Percentiles rank a stretch among this genome's conserved stretches.
Conservation (phyloP, 2,113 vertebrate species). For the Pseudopodoces humilis region DNA sequence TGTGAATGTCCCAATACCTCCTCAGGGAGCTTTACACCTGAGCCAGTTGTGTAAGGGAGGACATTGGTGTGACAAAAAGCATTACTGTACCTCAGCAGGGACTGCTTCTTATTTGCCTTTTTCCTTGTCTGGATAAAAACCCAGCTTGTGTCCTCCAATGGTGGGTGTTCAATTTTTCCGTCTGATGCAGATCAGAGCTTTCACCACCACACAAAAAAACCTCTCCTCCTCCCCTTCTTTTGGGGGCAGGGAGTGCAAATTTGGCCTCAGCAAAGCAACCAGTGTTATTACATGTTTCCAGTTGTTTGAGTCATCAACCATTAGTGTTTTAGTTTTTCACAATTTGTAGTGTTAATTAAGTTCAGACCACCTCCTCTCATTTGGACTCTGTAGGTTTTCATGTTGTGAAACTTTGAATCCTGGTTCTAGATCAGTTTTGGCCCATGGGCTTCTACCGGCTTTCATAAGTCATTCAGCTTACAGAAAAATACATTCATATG, state of each 20-base stretch:
- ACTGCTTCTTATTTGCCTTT: background rate
- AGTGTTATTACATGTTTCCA: background rate
- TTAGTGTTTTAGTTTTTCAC: background rate
- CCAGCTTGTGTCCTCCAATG: background rate
- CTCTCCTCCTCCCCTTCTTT: background rate
- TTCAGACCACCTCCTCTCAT: background rate
- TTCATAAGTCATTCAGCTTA: background rate
- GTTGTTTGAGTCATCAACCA: background rate
- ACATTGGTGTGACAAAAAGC: background rate
- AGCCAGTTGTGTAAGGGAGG: background rate
- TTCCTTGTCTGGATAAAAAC: background rate
- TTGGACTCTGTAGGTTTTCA: background rate
- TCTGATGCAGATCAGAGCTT: background rate
- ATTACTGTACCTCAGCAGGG: accelerated
- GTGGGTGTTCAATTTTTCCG: background rate
- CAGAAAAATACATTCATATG: background rate
- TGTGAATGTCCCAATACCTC: background rate
- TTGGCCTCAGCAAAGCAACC: background rate
- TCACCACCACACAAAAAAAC: background rate
- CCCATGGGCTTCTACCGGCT: background rate
- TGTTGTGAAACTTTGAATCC: background rate
- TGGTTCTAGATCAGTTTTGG: background rate
- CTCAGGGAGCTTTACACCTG: background rate
- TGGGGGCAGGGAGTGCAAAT: background rate
- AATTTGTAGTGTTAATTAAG: background rate